phyloP scores from a whole-genome alignment of 2,797 vertebrate genomes.

The Lepilemur septentrionalis region DNA sequence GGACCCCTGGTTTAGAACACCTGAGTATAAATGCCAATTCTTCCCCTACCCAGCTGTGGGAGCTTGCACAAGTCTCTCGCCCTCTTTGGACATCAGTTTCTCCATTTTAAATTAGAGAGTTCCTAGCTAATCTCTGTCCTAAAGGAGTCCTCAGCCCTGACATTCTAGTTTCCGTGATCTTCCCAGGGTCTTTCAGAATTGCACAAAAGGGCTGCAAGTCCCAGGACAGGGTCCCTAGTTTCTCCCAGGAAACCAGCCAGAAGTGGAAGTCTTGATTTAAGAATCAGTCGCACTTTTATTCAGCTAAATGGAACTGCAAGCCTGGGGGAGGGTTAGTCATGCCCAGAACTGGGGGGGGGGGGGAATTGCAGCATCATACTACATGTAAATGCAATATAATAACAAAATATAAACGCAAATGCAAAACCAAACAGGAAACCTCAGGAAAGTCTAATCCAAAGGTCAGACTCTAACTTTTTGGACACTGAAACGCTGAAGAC shows the following conservation, averaged over 20 bases:
- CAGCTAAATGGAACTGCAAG: neutral
- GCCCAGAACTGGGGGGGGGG: neutral
- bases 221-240: neutral
- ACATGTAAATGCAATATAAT: neutral
- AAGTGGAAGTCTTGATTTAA: neutral
- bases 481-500: neutral
- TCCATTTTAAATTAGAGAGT: neutral
- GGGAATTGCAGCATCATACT: slow-evolving; percentile 18
- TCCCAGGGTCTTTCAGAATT: neutral
- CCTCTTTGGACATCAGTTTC: neutral
- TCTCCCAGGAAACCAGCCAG: neutral
- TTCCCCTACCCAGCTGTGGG: neutral
- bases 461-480: slow-evolving; percentile 48
- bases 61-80: neutral
- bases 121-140: neutral
- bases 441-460: slow-evolving; percentile 51
- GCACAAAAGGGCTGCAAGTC: neutral
- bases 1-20: neutral
- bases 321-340: neutral
- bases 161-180: neutral
- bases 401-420: neutral
- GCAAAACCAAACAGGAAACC: slow-evolving; percentile 57
- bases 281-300: slow-evolving; percentile 23
- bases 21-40: neutral
- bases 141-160: neutral